Evolutionary conservation across 2,113 vertebrate genomes (phyloP).

Genomic region (Varanus salvator): DNA sequence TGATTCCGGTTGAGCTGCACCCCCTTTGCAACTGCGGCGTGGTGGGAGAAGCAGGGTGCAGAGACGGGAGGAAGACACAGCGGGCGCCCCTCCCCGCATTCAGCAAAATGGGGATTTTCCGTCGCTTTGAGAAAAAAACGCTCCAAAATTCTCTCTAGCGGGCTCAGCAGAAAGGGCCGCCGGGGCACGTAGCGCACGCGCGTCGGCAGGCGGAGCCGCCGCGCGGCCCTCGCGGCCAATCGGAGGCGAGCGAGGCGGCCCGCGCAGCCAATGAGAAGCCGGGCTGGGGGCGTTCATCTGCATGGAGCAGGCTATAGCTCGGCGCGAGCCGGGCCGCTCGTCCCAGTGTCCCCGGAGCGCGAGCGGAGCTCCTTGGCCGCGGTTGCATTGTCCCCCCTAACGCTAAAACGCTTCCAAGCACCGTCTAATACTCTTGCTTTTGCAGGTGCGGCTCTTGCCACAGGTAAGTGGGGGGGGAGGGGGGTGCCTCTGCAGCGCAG

Average conservation of each 20-base stretch:
- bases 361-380: not conserved
- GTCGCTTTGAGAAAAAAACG: not conserved
- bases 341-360: not conserved
- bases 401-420: too few species aligned
- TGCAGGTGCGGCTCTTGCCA: not conserved
- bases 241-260: accelerated
- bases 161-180: not conserved
- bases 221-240: slow-evolving; percentile 15
- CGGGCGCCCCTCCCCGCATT: not conserved
- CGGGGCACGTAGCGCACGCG: slow-evolving; percentile 68
- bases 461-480: not conserved
- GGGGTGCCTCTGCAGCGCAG: not conserved
- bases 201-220: slow-evolving; percentile 18
- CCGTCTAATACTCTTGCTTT: not conserved
- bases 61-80: too few species aligned
- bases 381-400: too few species aligned
- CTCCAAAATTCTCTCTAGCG: not conserved
- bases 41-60: not conserved
- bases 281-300: not conserved
- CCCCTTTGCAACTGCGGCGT: not conserved
- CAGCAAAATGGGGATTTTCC: slow-evolving; percentile 39
- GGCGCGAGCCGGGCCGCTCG: accelerated
- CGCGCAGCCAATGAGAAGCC: slow-evolving; percentile 9
- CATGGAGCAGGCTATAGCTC: slow-evolving; percentile 43
- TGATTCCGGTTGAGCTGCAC: too few species aligned